Conservation (phyloP, 2,888 invertebrate genomes). For the Drosophila quasianomalipes region DNA sequence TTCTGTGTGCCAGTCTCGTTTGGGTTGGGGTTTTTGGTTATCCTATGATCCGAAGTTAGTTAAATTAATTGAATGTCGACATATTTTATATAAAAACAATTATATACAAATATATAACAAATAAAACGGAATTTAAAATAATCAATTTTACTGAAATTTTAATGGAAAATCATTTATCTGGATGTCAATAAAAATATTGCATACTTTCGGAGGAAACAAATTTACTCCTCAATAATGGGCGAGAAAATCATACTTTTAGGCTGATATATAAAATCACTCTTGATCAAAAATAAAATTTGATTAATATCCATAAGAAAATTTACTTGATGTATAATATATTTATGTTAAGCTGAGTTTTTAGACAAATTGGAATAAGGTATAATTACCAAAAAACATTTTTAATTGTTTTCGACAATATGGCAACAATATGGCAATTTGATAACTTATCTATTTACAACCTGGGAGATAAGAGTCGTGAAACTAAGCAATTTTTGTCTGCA, state of each 20-base stretch:
- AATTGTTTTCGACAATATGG: constrained; percentile 5
- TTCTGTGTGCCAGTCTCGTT: constrained; percentile 39
- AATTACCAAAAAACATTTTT: not conserved
- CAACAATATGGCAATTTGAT: constrained; percentile 26
- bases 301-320: not conserved
- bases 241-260: not conserved
- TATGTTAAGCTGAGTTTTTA: not conserved
- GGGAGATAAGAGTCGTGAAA: constrained; percentile 30
- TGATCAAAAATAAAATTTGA: not conserved
- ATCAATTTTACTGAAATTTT: not conserved
- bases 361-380: not conserved
- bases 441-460: constrained; percentile 37
- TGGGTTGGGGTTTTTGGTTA: constrained; percentile 21
- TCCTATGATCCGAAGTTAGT: constrained; percentile 28
- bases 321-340: not conserved
- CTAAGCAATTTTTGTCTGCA: too few relatives aligned
- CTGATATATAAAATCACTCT: not conserved
- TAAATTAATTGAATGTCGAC: constrained; percentile 65
- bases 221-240: not conserved
- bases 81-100: constrained; percentile 77
- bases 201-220: not conserved
- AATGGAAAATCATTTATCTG: too few relatives aligned
- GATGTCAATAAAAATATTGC: not conserved
- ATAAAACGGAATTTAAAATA: constrained; percentile 30
- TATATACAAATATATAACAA: constrained; percentile 43